Conservation (phyloP, 2,113 vertebrate species). For the Zapornia atra region DNA sequence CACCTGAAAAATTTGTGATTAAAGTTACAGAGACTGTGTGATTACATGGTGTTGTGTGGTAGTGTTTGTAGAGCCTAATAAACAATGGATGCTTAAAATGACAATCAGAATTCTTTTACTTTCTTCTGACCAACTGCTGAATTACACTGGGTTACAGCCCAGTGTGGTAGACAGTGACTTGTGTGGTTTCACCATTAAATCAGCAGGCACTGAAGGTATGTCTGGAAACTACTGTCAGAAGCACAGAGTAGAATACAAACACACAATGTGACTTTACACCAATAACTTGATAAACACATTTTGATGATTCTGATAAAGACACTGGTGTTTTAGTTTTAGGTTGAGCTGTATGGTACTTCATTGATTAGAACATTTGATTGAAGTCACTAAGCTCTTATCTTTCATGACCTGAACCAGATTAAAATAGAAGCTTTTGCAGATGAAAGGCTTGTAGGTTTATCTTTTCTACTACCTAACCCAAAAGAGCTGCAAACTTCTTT, state of each 20-base stretch:
- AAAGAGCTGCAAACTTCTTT: neutral
- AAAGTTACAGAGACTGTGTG: neutral
- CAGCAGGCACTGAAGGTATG: neutral
- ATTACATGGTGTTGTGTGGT: neutral
- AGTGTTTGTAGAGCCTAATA: neutral
- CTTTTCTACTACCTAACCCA: neutral
- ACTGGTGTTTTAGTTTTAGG: neutral
- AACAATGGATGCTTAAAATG: neutral
- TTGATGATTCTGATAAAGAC: neutral
- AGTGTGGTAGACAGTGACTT: neutral
- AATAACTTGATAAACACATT: neutral
- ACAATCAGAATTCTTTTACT: neutral
- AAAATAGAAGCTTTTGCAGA: neutral
- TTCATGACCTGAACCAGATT: neutral
- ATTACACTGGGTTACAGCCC: neutral
- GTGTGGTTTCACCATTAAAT: neutral
- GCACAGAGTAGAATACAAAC: neutral
- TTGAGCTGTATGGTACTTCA: neutral
- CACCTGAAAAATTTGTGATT: neutral
- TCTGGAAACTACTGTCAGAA: neutral
- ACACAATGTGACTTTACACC: neutral
- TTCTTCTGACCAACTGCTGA: neutral
- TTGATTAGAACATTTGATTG: neutral
- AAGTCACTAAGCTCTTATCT: neutral
- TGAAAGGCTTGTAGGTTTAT: conserved; percentile 43